Conservation (phyloP, 2,888 invertebrate species). For the Drosophila neonasuta region DNA sequence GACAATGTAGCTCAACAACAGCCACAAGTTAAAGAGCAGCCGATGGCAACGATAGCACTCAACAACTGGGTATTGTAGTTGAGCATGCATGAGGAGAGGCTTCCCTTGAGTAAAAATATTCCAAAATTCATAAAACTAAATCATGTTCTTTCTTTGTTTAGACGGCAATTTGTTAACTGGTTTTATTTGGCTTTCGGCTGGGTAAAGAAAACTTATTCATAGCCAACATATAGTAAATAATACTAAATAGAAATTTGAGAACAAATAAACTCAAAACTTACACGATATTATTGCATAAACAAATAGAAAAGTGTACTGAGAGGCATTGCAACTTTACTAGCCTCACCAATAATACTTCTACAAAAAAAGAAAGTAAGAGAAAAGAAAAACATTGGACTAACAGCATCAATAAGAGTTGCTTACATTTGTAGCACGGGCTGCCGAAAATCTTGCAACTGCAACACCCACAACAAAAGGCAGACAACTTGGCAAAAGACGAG, state of each 20-base stretch:
- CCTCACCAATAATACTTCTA: neutral
- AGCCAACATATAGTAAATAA: slow-evolving; percentile 10
- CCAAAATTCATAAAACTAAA: slow-evolving; percentile 3
- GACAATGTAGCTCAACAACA: slow-evolving; percentile 21
- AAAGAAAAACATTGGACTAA: slow-evolving; percentile 29
- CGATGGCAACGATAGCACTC: slow-evolving; percentile 27
- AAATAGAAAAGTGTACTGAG: slow-evolving; percentile 11
- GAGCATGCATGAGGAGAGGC: neutral
- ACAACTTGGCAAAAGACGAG: slow-evolving; percentile 38
- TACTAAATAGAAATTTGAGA: slow-evolving; percentile 21
- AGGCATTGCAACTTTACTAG: slow-evolving; percentile 8
- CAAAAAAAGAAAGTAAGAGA: slow-evolving; percentile 5
- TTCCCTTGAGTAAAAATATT: neutral
- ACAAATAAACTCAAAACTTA: slow-evolving; percentile 1
- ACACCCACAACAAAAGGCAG: slow-evolving; percentile 49
- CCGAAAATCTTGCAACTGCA: slow-evolving; percentile 47
- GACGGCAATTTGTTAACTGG: slow-evolving; percentile 18
- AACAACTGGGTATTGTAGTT: slow-evolving; percentile 20
- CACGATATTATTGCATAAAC: slow-evolving; percentile 8
- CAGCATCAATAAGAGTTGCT: slow-evolving; percentile 64
- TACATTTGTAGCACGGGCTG: slow-evolving; percentile 60
- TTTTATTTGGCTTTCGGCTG: slow-evolving; percentile 5
- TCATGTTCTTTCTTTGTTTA: neutral
- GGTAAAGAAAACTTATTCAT: slow-evolving; percentile 14
- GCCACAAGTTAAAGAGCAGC: slow-evolving; percentile 6